Evolutionary conservation across 2,113 vertebrate species (phyloP).

Genomic region (Suncus etruscus): DNA sequence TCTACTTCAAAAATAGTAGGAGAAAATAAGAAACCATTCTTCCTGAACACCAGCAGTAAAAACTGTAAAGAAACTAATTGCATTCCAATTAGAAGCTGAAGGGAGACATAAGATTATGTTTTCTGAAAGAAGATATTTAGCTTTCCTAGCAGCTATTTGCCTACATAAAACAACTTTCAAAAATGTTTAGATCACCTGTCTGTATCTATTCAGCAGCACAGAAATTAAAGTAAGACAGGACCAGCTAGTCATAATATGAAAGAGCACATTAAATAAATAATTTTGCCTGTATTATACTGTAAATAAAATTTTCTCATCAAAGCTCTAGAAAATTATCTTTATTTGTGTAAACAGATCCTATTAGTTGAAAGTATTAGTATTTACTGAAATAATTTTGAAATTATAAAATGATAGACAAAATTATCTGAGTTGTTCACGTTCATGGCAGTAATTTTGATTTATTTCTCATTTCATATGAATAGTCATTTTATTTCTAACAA

Average conservation of each 20-base stretch:
- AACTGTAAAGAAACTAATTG: slow-evolving; percentile 72
- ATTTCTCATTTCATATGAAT: background rate
- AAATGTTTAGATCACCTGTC: slow-evolving; percentile 48
- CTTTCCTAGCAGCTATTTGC: slow-evolving; percentile 17
- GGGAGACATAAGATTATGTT: background rate
- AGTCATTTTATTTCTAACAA: background rate
- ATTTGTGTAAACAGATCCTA: background rate
- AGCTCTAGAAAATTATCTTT: background rate
- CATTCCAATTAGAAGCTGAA: slow-evolving; percentile 68
- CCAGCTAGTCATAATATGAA: background rate
- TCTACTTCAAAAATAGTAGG: rapidly evolving
- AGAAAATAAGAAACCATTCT: slow-evolving; percentile 62
- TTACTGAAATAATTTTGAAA: slow-evolving; percentile 12
- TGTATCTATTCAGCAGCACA: slow-evolving; percentile 41
- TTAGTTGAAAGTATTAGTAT: slow-evolving; percentile 16
- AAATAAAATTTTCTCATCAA: slow-evolving; percentile 46
- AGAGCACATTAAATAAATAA: slow-evolving; percentile 61
- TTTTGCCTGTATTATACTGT: slow-evolving; percentile 17
- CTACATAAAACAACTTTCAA: slow-evolving; percentile 43
- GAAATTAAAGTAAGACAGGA: slow-evolving; percentile 63
- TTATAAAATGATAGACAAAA: slow-evolving; percentile 14
- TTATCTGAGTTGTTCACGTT: background rate
- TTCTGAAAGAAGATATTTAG: slow-evolving; percentile 52
- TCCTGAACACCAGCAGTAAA: slow-evolving; percentile 63
- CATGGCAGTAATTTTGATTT: slow-evolving; percentile 13